Conservation (phyloP, 2,797 vertebrate genomes). For the Amniataba percoides region DNA sequence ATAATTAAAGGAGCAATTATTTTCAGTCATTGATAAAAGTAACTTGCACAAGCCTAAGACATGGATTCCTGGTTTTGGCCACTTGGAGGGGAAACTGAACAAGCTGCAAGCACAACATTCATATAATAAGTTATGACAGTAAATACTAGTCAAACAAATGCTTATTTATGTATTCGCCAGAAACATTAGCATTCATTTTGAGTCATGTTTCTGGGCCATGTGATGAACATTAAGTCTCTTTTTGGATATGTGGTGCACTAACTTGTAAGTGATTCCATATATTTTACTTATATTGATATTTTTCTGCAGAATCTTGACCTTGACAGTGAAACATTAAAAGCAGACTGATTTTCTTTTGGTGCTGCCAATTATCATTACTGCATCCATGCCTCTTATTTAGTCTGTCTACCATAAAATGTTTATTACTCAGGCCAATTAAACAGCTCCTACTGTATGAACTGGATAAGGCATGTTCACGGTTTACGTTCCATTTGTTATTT, state of each 20-base stretch:
- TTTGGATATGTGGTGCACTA: neutral
- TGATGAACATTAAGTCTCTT: neutral
- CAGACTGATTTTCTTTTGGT: conserved; percentile 33
- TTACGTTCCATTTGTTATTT: conserved; percentile 71
- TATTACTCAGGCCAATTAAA: conserved; percentile 66
- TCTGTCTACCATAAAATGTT: conserved; percentile 63
- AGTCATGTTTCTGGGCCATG: neutral
- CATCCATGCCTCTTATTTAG: conserved; percentile 58
- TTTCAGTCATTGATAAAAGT: too few species aligned
- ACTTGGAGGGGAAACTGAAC: neutral
- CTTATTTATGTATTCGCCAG: neutral
- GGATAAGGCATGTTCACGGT: conserved; percentile 63
- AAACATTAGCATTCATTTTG: neutral
- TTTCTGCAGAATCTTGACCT: neutral
- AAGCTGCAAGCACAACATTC: neutral
- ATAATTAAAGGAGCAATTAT: neutral
- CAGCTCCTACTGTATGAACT: conserved; percentile 64
- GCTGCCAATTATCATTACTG: conserved; percentile 23
- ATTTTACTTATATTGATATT: neutral
- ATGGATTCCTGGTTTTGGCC: neutral
- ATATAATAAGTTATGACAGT: neutral
- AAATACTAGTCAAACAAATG: neutral
- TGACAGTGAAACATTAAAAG: conserved; percentile 15
- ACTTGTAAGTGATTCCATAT: neutral
- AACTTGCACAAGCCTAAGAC: too few species aligned